Percentiles rank a stretch among this genome's conserved stretches.
These are phyloP conservation scores for Ciconia nigra DNA, from an alignment of 2,797 vertebrate genomes.

Conservation along the genomic window DNA sequence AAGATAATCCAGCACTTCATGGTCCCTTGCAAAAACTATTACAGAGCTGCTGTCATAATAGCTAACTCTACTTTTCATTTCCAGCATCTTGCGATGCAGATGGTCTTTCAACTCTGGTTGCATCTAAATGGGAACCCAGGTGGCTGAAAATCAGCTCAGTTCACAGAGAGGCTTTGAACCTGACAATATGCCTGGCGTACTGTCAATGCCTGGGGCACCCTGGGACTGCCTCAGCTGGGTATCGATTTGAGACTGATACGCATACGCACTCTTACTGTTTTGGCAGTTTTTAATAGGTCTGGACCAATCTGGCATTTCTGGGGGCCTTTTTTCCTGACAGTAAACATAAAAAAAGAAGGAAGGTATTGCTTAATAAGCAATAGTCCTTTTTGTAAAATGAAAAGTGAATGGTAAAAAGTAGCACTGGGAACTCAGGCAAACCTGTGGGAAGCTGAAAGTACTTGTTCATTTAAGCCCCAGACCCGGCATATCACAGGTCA, in stretches of 20 bases:
- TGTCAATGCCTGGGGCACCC: not conserved
- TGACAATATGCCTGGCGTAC: rapidly evolving
- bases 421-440: not conserved
- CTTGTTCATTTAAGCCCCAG: not conserved
- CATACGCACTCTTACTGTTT: rapidly evolving
- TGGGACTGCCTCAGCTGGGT: not conserved
- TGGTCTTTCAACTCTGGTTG: not conserved
- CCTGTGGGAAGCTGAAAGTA: not conserved
- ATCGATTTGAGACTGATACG: no score
- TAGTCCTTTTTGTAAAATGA: not conserved
- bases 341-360: not conserved
- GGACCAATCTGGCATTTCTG: not conserved
- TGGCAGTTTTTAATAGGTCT: not conserved
- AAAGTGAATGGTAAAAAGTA: not conserved
- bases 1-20: not conserved
- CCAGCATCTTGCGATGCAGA: not conserved
- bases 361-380: not conserved
- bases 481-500: not conserved
- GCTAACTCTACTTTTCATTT: rapidly evolving
- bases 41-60: not conserved
- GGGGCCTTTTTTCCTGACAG: not conserved
- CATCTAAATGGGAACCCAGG: not conserved
- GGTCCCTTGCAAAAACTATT: rapidly evolving
- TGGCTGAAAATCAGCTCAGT: not conserved
- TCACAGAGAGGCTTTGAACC: not conserved